These are phyloP conservation scores for Halcyon badia DNA, from an alignment of 2,797 vertebrate species.

Conservation along the genomic window DNA sequence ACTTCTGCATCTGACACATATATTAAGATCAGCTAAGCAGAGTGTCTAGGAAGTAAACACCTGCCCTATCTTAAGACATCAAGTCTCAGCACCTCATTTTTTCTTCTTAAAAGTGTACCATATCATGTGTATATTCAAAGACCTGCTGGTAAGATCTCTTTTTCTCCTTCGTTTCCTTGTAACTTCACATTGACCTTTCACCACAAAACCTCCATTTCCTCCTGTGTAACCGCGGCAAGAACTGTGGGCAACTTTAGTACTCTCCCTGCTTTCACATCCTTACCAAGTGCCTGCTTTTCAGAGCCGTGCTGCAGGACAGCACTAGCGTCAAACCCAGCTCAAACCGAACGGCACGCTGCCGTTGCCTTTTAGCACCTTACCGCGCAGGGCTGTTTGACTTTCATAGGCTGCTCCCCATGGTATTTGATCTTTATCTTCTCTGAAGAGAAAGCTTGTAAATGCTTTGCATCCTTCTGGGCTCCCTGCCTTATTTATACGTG, in stretches of 20 bases:
- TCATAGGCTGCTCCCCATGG: rapidly evolving
- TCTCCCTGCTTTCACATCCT: background rate
- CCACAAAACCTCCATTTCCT: background rate
- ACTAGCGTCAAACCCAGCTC: background rate
- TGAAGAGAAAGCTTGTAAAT: background rate
- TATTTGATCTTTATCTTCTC: background rate
- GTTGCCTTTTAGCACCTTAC: background rate
- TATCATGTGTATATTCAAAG: background rate
- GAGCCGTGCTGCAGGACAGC: background rate
- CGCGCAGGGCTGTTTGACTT: rapidly evolving
- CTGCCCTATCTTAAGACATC: background rate
- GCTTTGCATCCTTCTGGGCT: background rate
- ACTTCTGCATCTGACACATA: background rate
- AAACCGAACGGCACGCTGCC: background rate
- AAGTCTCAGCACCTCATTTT: background rate
- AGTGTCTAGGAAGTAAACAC: background rate
- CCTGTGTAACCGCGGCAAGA: background rate
- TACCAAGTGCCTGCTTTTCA: background rate
- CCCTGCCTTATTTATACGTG: background rate
- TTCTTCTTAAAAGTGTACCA: background rate
- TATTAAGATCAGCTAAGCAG: background rate
- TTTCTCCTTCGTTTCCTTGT: background rate
- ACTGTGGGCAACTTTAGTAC: rapidly evolving
- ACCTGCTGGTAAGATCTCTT: background rate
- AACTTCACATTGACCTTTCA: background rate